Evolutionary conservation across 2,797 vertebrate species (phyloP).

Genomic region (Pipistrellus pipistrellus): DNA sequence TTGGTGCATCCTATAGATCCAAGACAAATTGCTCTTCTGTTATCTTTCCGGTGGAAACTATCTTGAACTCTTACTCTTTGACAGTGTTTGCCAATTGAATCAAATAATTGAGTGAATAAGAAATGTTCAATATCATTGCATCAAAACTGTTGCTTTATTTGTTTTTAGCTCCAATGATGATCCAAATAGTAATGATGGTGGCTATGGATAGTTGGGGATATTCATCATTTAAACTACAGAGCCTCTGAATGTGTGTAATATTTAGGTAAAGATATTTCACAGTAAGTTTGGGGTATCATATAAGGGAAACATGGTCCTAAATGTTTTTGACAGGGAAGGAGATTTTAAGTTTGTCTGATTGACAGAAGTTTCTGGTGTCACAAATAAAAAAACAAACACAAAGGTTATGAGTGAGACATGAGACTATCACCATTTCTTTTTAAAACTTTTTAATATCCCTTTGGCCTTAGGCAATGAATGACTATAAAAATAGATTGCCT

Average conservation of each 20-base stretch:
- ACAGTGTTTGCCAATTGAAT: neutral
- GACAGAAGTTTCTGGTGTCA: neutral
- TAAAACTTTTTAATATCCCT: neutral
- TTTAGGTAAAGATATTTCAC: neutral
- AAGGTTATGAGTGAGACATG: neutral
- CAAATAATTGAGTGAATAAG: neutral
- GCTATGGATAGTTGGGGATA: neutral
- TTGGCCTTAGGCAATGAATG: neutral
- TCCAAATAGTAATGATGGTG: neutral
- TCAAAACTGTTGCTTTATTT: neutral
- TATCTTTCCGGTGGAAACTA: neutral
- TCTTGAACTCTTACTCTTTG: neutral
- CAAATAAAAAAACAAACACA: neutral
- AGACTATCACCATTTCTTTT: neutral
- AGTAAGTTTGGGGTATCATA: neutral
- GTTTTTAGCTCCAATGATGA: neutral
- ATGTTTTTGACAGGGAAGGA: neutral
- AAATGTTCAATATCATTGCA: neutral
- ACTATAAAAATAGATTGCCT: neutral
- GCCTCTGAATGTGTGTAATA: neutral
- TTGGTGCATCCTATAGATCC: neutral
- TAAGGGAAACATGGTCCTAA: neutral
- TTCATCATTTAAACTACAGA: neutral
- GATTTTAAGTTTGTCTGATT: neutral
- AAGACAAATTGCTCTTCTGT: neutral